Percentiles rank a stretch among this genome's conserved stretches.
phyloP scores from a whole-genome alignment of 2,888 invertebrate genomes.

The Oscheius sp. region DNA sequence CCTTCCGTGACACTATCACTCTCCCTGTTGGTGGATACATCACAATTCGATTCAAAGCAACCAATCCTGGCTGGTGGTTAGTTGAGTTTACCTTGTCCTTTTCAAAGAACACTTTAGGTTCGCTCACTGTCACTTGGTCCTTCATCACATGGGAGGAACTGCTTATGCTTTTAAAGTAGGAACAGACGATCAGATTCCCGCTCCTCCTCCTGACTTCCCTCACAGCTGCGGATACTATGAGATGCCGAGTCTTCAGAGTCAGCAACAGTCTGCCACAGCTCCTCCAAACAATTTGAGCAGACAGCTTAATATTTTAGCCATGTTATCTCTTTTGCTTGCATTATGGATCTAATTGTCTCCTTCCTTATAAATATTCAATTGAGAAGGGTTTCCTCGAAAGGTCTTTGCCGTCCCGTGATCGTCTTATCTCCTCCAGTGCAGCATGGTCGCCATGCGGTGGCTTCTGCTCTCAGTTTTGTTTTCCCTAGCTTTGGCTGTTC shows the following conservation, averaged over 20 bases:
- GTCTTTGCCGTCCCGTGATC: too few species aligned
- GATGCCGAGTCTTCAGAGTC: neutral
- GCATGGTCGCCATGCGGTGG: conserved; percentile 18
- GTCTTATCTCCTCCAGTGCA: neutral
- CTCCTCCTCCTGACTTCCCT: conserved; percentile 31
- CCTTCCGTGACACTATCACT: conserved; percentile 69
- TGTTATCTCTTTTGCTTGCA: neutral
- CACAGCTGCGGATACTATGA: conserved; percentile 32
- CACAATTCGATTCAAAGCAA: conserved; percentile 69
- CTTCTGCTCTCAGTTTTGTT: neutral
- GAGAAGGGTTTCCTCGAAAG: neutral
- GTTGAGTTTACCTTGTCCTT: too few species aligned
- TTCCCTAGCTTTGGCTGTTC: neutral
- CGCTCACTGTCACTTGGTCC: conserved; percentile 69
- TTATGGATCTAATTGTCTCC: too few species aligned
- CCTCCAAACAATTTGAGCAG: neutral
- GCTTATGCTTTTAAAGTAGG: conserved; percentile 63
- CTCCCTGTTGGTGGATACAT: conserved; percentile 74
- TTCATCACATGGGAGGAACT: conserved; percentile 73
- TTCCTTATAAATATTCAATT: neutral
- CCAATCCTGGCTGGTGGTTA: conserved; percentile 73
- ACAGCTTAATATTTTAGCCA: neutral
- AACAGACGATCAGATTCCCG: conserved; percentile 25
- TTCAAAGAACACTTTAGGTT: conserved; percentile 32
- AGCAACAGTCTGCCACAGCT: neutral